Conservation (phyloP, 2,113 vertebrate genomes). For the Tachysurus fulvidraco region DNA sequence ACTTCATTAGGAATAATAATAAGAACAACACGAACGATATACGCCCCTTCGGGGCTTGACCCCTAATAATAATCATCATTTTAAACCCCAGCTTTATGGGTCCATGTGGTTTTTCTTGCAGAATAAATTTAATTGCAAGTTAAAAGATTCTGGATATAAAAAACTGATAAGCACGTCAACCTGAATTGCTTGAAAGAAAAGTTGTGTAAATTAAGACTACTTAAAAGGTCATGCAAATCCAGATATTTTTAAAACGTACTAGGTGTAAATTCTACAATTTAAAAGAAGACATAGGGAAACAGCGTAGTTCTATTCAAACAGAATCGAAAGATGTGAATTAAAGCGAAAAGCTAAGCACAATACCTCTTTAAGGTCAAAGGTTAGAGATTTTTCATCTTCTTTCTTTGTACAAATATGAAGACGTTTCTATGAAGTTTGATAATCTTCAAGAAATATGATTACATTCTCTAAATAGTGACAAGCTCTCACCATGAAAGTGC, state of each 20-base stretch:
- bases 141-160: neutral
- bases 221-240: neutral
- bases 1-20: too few species aligned
- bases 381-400: neutral
- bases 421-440: neutral
- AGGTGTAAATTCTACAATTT: neutral
- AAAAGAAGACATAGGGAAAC: neutral
- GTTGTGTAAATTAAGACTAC: neutral
- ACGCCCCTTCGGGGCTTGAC: too few species aligned
- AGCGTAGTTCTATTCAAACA: neutral
- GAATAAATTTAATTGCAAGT: neutral
- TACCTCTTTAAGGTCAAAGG: neutral
- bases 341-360: neutral
- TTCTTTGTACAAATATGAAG: neutral
- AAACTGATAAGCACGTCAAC: neutral
- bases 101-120: neutral
- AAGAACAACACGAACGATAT: too few species aligned
- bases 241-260: neutral
- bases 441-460: neutral
- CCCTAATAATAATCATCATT: too few species aligned
- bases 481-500: conserved; percentile 80
- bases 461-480: neutral
- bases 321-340: too few species aligned
- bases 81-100: neutral
- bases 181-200: neutral